Percentiles rank a stretch among this genome's conserved stretches.
Evolutionary conservation across 1,140 invertebrate genomes (phyloP).

Genomic region (Schlechtendalia chinensis): DNA sequence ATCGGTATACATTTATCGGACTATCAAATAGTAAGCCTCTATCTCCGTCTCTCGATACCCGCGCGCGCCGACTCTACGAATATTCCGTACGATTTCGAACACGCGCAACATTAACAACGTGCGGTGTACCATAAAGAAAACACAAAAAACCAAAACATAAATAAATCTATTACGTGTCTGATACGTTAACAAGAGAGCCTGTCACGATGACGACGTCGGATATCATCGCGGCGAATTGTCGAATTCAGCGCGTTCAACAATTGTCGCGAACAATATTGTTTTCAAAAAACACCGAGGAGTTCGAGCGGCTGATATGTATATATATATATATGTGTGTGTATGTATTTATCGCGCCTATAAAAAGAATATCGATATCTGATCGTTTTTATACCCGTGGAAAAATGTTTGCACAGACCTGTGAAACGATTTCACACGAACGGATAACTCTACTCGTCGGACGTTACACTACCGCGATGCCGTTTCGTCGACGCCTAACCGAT

Average conservation of each 20-base stretch:
- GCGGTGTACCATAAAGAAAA: no score
- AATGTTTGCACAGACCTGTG: no score
- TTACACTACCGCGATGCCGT: no score
- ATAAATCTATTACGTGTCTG: constrained; percentile 27
- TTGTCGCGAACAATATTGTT: no score
- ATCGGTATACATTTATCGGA: not conserved
- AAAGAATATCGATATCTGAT: not conserved
- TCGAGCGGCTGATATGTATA: not conserved
- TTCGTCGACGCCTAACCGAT: no score
- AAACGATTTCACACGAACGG: no score
- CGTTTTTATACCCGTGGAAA: no score
- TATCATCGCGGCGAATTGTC: no score
- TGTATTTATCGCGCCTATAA: not conserved
- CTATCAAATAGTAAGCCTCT: not conserved
- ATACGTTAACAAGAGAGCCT: no score
- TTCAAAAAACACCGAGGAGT: no score
- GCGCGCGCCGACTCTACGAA: not conserved
- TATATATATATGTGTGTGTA: not conserved
- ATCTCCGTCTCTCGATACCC: not conserved
- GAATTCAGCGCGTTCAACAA: not conserved
- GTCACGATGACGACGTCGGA: no score
- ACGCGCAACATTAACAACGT: constrained; percentile 7
- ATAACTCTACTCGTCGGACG: no score
- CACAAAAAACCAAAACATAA: not conserved
- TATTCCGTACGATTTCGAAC: constrained; percentile 10